Conservation (phyloP, 2,113 vertebrate genomes). For the Perca fluviatilis region DNA sequence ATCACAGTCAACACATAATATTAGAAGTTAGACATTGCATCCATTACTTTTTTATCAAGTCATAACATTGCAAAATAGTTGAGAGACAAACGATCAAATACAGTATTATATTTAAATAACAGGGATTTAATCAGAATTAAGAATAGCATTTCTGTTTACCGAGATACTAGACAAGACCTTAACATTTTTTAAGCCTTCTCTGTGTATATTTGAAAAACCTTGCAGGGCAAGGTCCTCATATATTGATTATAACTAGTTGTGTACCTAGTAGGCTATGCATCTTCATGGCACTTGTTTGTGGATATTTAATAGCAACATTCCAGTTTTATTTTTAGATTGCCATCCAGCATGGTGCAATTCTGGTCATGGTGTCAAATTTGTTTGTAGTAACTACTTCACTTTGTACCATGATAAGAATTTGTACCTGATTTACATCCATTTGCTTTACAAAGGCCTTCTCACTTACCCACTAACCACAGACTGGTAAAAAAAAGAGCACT, state of each 20-base stretch:
- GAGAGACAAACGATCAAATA: conserved; percentile 36
- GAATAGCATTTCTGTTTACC: conserved; percentile 30
- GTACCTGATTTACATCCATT: conserved; percentile 9
- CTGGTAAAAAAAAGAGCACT: conserved; percentile 76
- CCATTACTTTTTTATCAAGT: conserved; percentile 19
- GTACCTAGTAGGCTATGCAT: conserved; percentile 36
- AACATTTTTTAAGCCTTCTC: conserved; percentile 43
- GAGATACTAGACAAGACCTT: conserved; percentile 39
- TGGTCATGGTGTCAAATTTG: conserved; percentile 36
- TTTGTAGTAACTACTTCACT: conserved; percentile 45
- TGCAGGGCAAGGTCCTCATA: conserved; percentile 81
- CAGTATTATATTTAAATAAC: conserved; percentile 73
- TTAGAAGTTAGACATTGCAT: conserved; percentile 33
- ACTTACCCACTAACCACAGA: conserved; percentile 28
- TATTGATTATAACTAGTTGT: conserved; percentile 56
- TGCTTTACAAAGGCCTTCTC: conserved; percentile 1
- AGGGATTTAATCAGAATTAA: conserved; percentile 46
- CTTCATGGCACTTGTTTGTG: conserved; percentile 65
- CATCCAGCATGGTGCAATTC: conserved; percentile 32
- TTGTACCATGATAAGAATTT: conserved; percentile 42
- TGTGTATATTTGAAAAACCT: conserved; percentile 75
- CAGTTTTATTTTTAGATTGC: conserved; percentile 56
- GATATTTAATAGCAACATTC: conserved; percentile 72
- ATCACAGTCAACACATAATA: conserved; percentile 33
- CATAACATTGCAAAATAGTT: conserved; percentile 27